These are phyloP conservation scores for Caenorhabditis sp. DNA, from an alignment of 2,888 invertebrate genomes.

Conservation along the genomic window DNA sequence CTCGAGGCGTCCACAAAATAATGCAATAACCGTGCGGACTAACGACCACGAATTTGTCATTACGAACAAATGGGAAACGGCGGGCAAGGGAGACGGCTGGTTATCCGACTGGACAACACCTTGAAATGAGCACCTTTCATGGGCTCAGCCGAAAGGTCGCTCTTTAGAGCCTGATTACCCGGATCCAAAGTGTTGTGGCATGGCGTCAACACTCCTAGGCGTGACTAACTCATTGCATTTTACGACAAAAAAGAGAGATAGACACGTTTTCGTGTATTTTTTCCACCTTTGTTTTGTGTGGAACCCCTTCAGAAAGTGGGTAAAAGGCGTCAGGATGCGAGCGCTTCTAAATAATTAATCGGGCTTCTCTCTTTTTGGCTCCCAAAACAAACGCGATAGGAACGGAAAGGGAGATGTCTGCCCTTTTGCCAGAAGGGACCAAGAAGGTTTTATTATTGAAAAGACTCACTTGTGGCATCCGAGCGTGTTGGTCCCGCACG, in stretches of 20 bases:
- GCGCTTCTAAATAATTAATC: constrained; percentile 29
- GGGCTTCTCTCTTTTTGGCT: neutral
- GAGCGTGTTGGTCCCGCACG: constrained; percentile 64
- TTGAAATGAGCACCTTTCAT: constrained; percentile 6
- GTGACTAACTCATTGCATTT: no score
- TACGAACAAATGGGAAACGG: constrained; percentile 47
- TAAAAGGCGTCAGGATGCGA: neutral
- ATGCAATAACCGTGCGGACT: constrained; percentile 41
- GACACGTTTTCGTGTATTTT: no score
- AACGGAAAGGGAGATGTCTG: no score
- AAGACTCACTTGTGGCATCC: constrained; percentile 66
- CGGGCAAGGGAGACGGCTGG: constrained; percentile 16
- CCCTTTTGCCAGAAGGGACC: no score
- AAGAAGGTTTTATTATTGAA: neutral
- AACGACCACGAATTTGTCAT: constrained; percentile 48
- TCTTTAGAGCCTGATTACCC: no score
- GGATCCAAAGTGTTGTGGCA: no score
- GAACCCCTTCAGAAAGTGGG: neutral
- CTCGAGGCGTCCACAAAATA: constrained; percentile 30
- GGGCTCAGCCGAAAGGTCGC: no score
- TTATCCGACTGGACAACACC: constrained; percentile 25
- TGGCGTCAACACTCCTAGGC: no score
- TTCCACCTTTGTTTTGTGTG: no score
- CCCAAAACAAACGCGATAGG: constrained; percentile 3
- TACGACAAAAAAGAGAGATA: no score